These are phyloP conservation scores for Donacobius atricapilla DNA, from an alignment of 2,113 vertebrate genomes.

Conservation along the genomic window DNA sequence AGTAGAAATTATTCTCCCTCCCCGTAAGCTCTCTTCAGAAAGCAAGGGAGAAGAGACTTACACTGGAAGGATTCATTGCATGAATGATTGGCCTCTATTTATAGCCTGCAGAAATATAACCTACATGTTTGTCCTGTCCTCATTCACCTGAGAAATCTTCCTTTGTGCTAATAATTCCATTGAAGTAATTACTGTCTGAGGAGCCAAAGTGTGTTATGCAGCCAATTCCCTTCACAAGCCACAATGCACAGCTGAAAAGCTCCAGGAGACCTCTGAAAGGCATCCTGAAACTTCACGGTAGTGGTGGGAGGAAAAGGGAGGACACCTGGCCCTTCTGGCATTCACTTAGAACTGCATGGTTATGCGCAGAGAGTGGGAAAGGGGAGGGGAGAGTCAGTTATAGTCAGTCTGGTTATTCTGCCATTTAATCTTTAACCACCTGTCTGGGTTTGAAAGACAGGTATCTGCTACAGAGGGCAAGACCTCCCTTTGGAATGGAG, in stretches of 20 bases:
- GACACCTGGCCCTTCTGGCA: constrained; percentile 49
- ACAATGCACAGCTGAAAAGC: constrained; percentile 45
- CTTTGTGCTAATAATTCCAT: neutral
- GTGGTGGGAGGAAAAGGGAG: neutral
- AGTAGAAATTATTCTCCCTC: neutral
- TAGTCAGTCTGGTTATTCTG: neutral
- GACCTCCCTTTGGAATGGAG: too few species aligned
- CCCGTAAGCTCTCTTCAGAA: neutral
- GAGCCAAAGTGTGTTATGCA: neutral
- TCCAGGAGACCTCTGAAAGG: neutral
- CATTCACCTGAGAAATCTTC: constrained; percentile 2
- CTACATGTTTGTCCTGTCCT: neutral
- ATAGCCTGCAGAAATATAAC: neutral
- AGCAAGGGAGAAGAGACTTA: neutral
- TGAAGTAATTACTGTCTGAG: constrained; percentile 10
- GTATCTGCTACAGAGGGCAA: too few species aligned
- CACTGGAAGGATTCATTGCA: neutral
- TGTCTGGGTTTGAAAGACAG: too few species aligned
- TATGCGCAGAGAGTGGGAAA: neutral
- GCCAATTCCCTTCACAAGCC: neutral
- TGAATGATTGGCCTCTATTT: neutral
- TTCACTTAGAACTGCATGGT: neutral
- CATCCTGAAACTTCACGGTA: neutral
- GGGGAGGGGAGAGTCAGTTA: neutral
- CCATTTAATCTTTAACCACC: neutral